A percentile compares a stretch with the other conserved stretches of the same genome.
Evolutionary conservation across 2,888 invertebrate species (phyloP).

Genomic region (Machimus atricapillus): DNA sequence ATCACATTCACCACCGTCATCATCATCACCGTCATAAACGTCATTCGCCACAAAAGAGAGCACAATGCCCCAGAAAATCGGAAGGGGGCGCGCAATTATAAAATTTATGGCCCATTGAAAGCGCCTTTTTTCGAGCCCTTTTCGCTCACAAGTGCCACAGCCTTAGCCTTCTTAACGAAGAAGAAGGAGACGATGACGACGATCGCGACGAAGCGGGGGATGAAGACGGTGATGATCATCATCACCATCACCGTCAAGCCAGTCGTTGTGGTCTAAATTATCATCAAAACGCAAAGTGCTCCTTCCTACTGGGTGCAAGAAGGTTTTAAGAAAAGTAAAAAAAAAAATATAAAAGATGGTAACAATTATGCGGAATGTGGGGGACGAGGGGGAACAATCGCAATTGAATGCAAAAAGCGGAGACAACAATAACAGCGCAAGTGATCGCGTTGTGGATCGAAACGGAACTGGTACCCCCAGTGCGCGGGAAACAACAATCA

Average conservation of each 20-base stretch:
- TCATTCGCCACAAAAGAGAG: not conserved
- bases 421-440: slow-evolving; percentile 31
- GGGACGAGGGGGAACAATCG: slow-evolving; percentile 36
- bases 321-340: not conserved
- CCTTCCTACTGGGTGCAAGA: not conserved
- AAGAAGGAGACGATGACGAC: not conserved
- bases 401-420: slow-evolving; percentile 44
- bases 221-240: slow-evolving; percentile 1
- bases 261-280: not conserved
- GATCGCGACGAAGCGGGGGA: not conserved
- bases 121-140: slow-evolving; percentile 6
- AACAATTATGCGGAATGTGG: not conserved
- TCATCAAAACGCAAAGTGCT: slow-evolving; percentile 27
- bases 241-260: not conserved
- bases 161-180: not conserved
- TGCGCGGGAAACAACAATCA: not conserved
- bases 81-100: slow-evolving; percentile 43
- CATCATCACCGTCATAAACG: not conserved
- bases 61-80: slow-evolving; percentile 30
- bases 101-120: slow-evolving; percentile 46
- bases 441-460: not conserved
- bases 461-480: not conserved
- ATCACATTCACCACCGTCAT: not conserved
- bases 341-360: not conserved
- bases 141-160: not conserved